phyloP scores from a whole-genome alignment of 30 jellyfish, hydroid and myxozoan species.

The Chrysaora quinquecirrha region DNA sequence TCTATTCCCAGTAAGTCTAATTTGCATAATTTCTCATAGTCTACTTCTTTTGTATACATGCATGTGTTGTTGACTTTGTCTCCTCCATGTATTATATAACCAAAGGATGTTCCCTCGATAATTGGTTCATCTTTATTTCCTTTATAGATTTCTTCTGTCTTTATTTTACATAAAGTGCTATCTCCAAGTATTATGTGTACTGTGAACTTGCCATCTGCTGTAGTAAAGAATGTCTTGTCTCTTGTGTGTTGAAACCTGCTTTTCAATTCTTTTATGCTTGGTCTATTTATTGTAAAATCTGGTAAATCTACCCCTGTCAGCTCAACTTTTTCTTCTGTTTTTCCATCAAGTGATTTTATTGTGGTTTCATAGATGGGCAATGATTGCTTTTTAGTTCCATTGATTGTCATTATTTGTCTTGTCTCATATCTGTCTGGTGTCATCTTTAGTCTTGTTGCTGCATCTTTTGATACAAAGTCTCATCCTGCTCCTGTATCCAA shows the following conservation, averaged over 20 bases:
- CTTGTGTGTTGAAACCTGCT: slow-evolving; percentile 56
- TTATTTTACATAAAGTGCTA: not conserved
- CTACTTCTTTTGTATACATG: slow-evolving; percentile 38
- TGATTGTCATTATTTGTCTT: slow-evolving; percentile 21
- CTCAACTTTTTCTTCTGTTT: slow-evolving; percentile 51
- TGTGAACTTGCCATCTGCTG: not conserved
- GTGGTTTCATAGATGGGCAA: slow-evolving; percentile 17
- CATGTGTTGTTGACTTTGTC: slow-evolving; percentile 1
- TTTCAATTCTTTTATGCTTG: slow-evolving; percentile 45
- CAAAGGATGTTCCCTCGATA: slow-evolving; percentile 40
- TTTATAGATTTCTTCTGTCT: slow-evolving; percentile 27
- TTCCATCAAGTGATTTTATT: slow-evolving; percentile 38
- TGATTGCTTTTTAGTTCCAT: slow-evolving; percentile 27
- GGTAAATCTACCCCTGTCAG: slow-evolving; percentile 53
- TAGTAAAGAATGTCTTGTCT: slow-evolving; percentile 8
- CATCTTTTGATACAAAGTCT: slow-evolving; percentile 27
- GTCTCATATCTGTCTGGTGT: slow-evolving; percentile 40
- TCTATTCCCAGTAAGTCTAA: slow-evolving; percentile 23
- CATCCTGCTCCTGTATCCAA: slow-evolving; percentile 33
- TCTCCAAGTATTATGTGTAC: slow-evolving; percentile 11
- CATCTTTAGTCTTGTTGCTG: not conserved
- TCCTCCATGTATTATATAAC: slow-evolving; percentile 53
- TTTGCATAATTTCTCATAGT: slow-evolving; percentile 32
- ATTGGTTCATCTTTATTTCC: slow-evolving; percentile 35
- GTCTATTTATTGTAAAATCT: slow-evolving; percentile 57